phyloP scores from a whole-genome alignment of 1,140 invertebrate species.

The Drosophila nigrodunni region DNA sequence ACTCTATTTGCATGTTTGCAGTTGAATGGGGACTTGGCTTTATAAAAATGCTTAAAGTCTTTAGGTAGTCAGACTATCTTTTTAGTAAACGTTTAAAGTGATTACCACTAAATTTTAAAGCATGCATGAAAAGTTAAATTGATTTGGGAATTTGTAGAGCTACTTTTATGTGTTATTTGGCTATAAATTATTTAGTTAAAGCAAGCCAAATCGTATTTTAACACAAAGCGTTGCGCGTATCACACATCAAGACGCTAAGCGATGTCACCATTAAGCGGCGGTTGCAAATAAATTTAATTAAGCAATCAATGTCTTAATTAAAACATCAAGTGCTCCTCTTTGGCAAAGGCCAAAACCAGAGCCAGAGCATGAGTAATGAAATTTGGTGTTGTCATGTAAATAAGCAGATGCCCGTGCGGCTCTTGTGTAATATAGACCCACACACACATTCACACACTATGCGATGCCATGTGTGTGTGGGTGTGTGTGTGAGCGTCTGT shows the following conservation, averaged over 20 bases:
- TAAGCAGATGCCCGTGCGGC: constrained; percentile 40
- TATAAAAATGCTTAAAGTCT: not conserved
- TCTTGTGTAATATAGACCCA: constrained; percentile 7
- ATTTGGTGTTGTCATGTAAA: constrained; percentile 63
- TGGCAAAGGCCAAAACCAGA: constrained; percentile 12
- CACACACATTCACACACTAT: constrained; percentile 3
- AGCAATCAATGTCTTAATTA: constrained; percentile 72
- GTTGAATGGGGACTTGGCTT: no score
- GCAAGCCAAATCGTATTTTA: constrained; percentile 1
- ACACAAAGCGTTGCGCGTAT: not conserved
- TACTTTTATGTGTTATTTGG: not conserved
- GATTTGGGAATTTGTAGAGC: not conserved
- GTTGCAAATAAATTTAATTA: constrained; percentile 63
- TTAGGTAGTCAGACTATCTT: not conserved
- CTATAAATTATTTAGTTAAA: not conserved
- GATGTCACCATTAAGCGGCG: constrained; percentile 38
- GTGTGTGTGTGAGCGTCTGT: constrained; percentile 9
- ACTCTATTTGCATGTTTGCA: not conserved
- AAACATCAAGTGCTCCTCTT: constrained; percentile 33
- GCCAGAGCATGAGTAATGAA: constrained; percentile 54
- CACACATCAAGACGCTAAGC: constrained; percentile 39
- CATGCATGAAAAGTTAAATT: no score
- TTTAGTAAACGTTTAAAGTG: no score
- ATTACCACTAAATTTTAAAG: no score
- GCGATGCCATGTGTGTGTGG: not conserved